Base-by-base conservation (phyloP, 1,140 invertebrate species). In the Trichogramma pretiosum region DNA sequence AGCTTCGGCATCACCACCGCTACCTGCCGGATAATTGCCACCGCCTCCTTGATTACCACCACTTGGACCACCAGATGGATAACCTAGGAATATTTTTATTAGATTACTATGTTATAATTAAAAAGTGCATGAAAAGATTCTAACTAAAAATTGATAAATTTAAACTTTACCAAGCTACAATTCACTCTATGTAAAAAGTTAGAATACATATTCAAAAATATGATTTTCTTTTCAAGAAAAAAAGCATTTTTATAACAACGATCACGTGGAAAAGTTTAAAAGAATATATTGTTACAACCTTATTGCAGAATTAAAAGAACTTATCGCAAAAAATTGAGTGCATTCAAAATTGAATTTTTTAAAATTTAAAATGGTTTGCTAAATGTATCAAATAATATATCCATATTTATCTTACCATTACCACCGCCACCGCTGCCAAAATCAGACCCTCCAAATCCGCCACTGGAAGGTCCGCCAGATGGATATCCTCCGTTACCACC, bases 1-100 rank as follows among this genome's bases (percentile, higher is more conserved):
- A 26, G 63, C 61, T 19, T 59, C 63, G 7, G 65, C 65, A 37
- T 70, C 65, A 17, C 68, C 68, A 36, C 67, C 68, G 52, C 58
- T 68, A 45, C 67, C 68, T 2, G 64, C 62, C 40, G 65, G 62
- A 53, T 67, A 68, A 19, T 65, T 64, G 32, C 56, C 56, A 34
- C 56, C 56, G 26, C 50, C 50, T 14, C 50, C 52, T 42, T 50
- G 48, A 41, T 38, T 39, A 32, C 56, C 57, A 41, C 42, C 32
- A 49, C 49, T 50, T 23, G 48, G 46, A 34, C 44, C 32, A 16
- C 52, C 54, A 40, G 54, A 56, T 8, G 56, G 54, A 38, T 56
- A 56, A 37, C 56, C 48, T 48, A 24, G n/a, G n/a, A n/a, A n/a
- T n/a, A n/a, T n/a, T n/a, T n/a, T n/a, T n/a, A n/a, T n/a, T n/a